Evolutionary conservation across 2,113 vertebrate species (phyloP), one percentile per base, ranked within the genome.

Genomic region (Elachura formosa): DNA sequence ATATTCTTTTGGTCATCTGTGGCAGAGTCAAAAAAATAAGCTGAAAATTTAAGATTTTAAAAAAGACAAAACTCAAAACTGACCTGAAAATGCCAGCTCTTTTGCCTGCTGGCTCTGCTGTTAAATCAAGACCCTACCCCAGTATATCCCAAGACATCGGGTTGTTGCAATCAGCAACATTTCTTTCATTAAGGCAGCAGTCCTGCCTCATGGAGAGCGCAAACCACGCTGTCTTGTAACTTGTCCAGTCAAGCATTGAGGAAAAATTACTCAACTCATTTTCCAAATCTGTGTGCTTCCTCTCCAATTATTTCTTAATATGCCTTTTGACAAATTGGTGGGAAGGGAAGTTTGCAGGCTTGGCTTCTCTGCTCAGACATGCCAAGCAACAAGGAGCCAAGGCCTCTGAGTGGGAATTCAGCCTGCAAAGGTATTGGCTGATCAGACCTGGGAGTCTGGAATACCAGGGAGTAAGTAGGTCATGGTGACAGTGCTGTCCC

Each of bases 251-350:
- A 96, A 96, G 96, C 93, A 94, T 10, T 81, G 85, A 97, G 96
- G 96, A 97, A 98, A 98, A 98, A 98, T 96, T 67, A 86, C 79
- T 97, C 95, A 87, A 96, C 95, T 81, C 69, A 90, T 96, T 96
- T 80, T 28, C 94, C 97, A 97, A 96, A 96, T 93, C 85, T 81
- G 88, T 88, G 78, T 90, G 54, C 83, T 96, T 97, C 97, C 87
- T 94, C 91, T 87, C 74, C 92, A 97, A 96, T 97, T 97, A 96
- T 96, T 96, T 97, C 97, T 94, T 97, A 98, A 98, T 97, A 89
- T 95, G 80, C 74, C 58, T 96, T 98, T 93, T 96, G 93, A 97
- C 95, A 97, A 94, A 96, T 87, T 93, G 82, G 96, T 85, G 90
- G 59, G 84, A 91, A 52, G 40, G 72, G 92, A 84, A 86, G 94